Conservation (phyloP, 2,797 vertebrate genomes). For the Arremon brunneinucha region DNA sequence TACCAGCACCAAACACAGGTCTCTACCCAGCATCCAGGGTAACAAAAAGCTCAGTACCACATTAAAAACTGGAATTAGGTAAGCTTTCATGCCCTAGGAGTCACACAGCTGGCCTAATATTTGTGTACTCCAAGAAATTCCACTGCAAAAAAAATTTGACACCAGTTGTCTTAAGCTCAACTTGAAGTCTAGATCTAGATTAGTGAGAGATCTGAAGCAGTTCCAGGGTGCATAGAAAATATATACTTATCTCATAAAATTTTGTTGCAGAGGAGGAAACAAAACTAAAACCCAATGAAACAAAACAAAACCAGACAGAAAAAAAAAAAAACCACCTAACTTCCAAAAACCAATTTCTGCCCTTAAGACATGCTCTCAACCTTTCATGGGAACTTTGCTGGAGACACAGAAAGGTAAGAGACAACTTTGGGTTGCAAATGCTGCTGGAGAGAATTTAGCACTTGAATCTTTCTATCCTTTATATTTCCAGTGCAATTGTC, state of each 20-base stretch:
- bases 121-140: background rate
- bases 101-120: background rate
- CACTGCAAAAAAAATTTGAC: background rate
- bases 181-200: background rate
- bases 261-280: background rate
- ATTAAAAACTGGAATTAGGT: background rate
- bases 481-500: background rate
- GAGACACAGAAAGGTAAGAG: background rate
- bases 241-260: background rate
- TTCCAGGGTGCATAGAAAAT: background rate
- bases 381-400: background rate
- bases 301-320: rapidly evolving
- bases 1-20: background rate
- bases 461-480: background rate
- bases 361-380: background rate
- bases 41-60: background rate
- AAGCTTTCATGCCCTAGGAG: background rate
- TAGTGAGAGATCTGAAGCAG: background rate
- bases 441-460: background rate
- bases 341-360: background rate
- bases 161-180: background rate
- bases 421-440: background rate
- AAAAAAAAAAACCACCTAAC: background rate
- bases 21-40: background rate
- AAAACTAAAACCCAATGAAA: background rate